Conservation (phyloP, 2,888 invertebrate species). For the Syrphus vitripennis region DNA sequence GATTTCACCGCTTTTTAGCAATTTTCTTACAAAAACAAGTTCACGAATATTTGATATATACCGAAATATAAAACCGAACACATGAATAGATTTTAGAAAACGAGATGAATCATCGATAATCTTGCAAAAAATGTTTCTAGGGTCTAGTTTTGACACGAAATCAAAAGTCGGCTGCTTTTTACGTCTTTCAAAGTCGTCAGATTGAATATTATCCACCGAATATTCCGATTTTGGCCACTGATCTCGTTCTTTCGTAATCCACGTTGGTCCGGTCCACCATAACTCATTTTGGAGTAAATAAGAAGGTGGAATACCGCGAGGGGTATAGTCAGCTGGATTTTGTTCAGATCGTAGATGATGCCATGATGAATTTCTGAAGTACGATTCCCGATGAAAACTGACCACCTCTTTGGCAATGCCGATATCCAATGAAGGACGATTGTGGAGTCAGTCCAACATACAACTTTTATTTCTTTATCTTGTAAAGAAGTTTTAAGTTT, state of each 20-base stretch:
- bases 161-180: background rate
- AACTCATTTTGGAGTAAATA: background rate
- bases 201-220: no score
- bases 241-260: background rate
- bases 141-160: background rate
- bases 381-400: conserved; percentile 18
- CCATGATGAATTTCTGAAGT: conserved; percentile 46
- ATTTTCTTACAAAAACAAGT: background rate
- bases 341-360: background rate
- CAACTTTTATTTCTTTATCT: no score
- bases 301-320: conserved; percentile 18
- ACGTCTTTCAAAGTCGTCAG: background rate
- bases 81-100: background rate
- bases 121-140: background rate
- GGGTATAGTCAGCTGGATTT: conserved; percentile 41
- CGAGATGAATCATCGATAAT: background rate
- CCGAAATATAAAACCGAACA: background rate
- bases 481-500: no score
- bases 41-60: background rate
- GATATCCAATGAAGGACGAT: conserved; percentile 9
- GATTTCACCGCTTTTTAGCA: background rate
- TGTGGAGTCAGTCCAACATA: no score
- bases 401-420: background rate
- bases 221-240: conserved; percentile 3
- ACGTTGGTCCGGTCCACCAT: background rate